phyloP scores from a whole-genome alignment of 2,888 invertebrate species.

The Strigamia crassipes region DNA sequence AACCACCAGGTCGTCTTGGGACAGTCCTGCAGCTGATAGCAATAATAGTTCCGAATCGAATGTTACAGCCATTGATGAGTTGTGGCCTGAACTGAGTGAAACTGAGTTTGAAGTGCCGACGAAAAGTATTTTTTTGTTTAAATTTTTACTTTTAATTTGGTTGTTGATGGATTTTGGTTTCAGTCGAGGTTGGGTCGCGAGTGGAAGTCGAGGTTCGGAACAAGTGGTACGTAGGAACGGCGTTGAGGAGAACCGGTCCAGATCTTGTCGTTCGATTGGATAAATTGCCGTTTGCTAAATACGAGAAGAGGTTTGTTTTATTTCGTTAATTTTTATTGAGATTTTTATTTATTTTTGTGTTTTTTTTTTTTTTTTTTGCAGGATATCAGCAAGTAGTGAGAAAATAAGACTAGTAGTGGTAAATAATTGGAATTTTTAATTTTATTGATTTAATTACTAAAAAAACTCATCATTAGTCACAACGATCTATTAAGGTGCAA shows the following conservation, averaged over 20 bases:
- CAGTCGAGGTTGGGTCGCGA: slow-evolving; percentile 24
- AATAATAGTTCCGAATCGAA: background rate
- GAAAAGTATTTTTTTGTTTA: background rate
- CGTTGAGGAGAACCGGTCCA: background rate
- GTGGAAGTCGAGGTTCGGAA: slow-evolving; percentile 3
- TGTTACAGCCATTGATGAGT: background rate
- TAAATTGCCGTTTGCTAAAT: slow-evolving; percentile 34
- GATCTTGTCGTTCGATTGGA: slow-evolving; percentile 35
- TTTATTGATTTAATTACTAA: too few relatives aligned
- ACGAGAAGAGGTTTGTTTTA: slow-evolving; percentile 16
- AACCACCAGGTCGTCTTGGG: background rate
- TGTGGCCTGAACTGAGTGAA: background rate
- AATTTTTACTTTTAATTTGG: background rate
- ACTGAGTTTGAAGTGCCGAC: background rate
- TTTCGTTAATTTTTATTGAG: background rate
- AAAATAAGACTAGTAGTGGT: background rate
- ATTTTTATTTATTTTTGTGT: too few relatives aligned
- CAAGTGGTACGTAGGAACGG: background rate
- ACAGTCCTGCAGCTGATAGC: background rate
- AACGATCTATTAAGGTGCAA: background rate
- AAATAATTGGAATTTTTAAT: background rate
- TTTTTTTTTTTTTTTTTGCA: background rate
- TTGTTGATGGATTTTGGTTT: background rate
- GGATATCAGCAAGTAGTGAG: background rate
- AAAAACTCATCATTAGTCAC: background rate